These are phyloP conservation scores for Callaeas wilsoni DNA, from an alignment of 2,113 vertebrate genomes.

Conservation along the genomic window DNA sequence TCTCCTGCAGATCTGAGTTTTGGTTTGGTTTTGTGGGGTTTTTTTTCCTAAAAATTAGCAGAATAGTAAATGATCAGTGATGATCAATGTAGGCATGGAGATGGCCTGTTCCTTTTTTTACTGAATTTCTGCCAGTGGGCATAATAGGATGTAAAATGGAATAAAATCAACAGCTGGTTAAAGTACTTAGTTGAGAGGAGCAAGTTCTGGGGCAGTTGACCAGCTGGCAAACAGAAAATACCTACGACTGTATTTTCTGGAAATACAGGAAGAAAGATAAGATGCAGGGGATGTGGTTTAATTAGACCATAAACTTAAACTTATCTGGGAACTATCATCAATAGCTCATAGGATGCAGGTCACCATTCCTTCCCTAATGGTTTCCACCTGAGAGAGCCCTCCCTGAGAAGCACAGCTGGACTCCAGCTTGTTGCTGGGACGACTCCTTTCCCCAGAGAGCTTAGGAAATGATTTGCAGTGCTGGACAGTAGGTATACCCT, in stretches of 20 bases:
- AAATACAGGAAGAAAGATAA: constrained; percentile 51
- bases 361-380: constrained; percentile 45
- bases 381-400: constrained; percentile 39
- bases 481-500: neutral
- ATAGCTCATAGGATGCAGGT: constrained; percentile 36
- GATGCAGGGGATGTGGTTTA: constrained; percentile 36
- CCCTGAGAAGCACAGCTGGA: constrained; percentile 47
- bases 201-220: neutral
- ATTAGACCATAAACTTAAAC: constrained; percentile 47
- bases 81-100: neutral
- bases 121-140: neutral
- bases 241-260: neutral
- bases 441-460: neutral
- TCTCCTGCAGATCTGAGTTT: neutral
- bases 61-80: neutral
- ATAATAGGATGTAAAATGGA: neutral
- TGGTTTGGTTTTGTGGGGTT: neutral
- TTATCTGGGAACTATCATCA: constrained; percentile 61
- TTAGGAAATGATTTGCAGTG: neutral
- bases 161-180: neutral
- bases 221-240: constrained; percentile 52
- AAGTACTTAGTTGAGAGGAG: neutral
- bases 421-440: constrained; percentile 6
- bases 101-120: neutral
- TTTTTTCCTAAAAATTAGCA: neutral